Conservation (phyloP, 2,888 invertebrate genomes). For the Apodemia zela region DNA sequence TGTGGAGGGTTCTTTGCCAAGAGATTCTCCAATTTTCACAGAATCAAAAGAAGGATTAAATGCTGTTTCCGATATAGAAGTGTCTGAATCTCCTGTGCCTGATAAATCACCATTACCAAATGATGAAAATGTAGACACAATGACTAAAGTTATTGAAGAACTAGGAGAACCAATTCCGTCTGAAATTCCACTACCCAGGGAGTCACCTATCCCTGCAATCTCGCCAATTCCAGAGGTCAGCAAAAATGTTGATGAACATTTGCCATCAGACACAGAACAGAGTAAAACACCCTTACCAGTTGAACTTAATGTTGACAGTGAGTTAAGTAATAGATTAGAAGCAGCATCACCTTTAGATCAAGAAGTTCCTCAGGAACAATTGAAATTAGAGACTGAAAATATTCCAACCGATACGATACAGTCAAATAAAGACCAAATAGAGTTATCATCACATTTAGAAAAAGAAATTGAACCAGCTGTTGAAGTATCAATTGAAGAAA, state of each 20-base stretch:
- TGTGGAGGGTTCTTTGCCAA: not conserved
- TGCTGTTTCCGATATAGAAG: not conserved
- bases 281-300: constrained; percentile 32
- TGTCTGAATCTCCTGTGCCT: not conserved
- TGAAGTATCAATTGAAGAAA: constrained; percentile 3
- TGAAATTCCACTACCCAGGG: constrained; percentile 31
- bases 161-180: not conserved
- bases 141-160: not conserved
- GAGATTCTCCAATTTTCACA: not conserved
- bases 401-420: not conserved
- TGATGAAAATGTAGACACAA: constrained; percentile 5
- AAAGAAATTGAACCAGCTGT: not conserved
- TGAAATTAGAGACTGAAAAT: not conserved
- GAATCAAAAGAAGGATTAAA: constrained; percentile 5
- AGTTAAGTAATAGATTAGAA: constrained; percentile 20
- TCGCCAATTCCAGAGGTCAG: constrained; percentile 27
- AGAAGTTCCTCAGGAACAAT: not conserved
- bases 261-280: not conserved
- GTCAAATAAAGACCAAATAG: constrained; percentile 9
- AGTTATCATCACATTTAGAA: constrained; percentile 11
- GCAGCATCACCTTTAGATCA: not conserved
- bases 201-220: constrained; percentile 33
- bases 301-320: constrained; percentile 22
- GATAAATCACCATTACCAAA: constrained; percentile 7
- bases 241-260: constrained; percentile 23